phyloP scores from a whole-genome alignment of 2,113 vertebrate genomes.

The Sinocyclocheilus rhinocerous region DNA sequence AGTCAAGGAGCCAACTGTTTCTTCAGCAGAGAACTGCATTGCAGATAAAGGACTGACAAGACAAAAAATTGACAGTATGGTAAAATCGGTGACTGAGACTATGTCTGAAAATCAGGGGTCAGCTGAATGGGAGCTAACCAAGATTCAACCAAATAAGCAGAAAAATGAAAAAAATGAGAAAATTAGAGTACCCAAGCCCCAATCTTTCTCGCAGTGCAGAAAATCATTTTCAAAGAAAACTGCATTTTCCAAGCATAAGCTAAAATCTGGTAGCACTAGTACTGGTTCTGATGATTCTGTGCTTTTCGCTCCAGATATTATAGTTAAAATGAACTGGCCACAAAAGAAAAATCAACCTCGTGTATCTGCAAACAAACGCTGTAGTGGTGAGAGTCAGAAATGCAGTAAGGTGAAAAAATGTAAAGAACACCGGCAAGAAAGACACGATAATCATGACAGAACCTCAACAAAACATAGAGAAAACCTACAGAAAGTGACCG shows the following conservation, averaged over 20 bases:
- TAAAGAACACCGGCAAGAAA: not conserved
- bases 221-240: not conserved
- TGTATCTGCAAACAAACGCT: not conserved
- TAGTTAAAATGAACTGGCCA: not conserved
- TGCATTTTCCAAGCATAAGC: not conserved
- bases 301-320: constrained; percentile 44
- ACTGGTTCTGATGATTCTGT: not conserved
- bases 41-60: not conserved
- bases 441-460: not conserved
- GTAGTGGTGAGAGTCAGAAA: not conserved
- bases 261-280: not conserved
- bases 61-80: not conserved
- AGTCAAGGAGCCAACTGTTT: not conserved
- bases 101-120: no score
- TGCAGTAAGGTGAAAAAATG: not conserved
- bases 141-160: not conserved
- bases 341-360: not conserved
- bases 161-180: not conserved
- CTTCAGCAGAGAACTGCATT: not conserved
- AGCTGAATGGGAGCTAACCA: not conserved
- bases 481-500: not conserved
- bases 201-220: not conserved
- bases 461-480: not conserved
- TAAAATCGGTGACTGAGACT: not conserved
- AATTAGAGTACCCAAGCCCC: not conserved